phyloP scores from a whole-genome alignment of 2,797 vertebrate genomes.

The Psittacula echo region DNA sequence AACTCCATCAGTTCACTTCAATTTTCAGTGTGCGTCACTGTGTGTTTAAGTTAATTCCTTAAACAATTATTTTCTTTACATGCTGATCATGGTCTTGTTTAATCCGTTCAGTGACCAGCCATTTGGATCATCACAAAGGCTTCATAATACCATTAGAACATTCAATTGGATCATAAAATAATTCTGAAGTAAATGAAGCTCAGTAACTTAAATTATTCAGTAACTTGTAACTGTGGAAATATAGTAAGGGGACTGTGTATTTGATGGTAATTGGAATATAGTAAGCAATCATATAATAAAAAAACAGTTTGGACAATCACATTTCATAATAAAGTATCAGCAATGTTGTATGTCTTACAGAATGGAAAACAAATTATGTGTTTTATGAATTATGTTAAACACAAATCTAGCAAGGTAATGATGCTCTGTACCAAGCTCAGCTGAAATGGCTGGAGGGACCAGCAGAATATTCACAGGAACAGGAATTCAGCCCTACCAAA shows the following conservation, averaged over 20 bases:
- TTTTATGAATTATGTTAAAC: not conserved
- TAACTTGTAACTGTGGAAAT: constrained; percentile 43
- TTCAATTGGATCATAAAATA: constrained; percentile 65
- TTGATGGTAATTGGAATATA: constrained; percentile 50
- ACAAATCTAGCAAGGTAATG: not conserved
- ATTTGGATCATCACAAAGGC: constrained; percentile 43
- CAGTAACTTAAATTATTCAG: constrained; percentile 54
- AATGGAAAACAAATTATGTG: not conserved
- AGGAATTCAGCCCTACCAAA: not conserved
- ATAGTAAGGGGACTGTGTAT: not conserved
- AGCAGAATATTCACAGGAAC: not conserved
- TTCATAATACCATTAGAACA: constrained; percentile 67
- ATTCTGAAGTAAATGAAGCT: constrained; percentile 68
- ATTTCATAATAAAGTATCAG: not conserved
- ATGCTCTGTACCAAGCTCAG: not conserved
- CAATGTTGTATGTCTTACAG: not conserved
- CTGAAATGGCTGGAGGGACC: not conserved
- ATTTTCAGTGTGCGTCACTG: not conserved
- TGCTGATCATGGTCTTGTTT: constrained; percentile 3
- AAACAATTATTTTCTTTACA: constrained; percentile 49
- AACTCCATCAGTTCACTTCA: not conserved
- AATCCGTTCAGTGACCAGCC: constrained; percentile 17
- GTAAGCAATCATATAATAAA: constrained; percentile 31
- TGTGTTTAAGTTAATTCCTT: not conserved
- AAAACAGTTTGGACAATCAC: constrained; percentile 7